Conservation (phyloP, 2,113 vertebrate genomes). For the Ictidomys tridecemlineatus region DNA sequence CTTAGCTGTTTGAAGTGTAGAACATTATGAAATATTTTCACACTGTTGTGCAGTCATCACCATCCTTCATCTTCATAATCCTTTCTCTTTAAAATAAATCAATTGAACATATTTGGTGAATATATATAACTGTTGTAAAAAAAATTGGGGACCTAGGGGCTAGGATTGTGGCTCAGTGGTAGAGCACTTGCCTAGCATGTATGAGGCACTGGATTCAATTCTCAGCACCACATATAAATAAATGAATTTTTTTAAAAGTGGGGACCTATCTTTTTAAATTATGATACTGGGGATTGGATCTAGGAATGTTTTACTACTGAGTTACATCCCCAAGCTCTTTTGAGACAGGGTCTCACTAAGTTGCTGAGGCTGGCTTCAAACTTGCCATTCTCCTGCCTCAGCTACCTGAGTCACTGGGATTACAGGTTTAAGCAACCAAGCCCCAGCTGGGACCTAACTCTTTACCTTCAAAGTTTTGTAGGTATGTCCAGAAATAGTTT, state of each 20-base stretch:
- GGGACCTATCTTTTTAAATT: not conserved
- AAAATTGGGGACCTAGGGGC: not conserved
- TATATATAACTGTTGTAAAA: not conserved
- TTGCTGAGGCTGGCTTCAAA: too few relatives aligned
- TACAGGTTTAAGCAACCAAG: too few relatives aligned
- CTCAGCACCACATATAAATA: too few relatives aligned
- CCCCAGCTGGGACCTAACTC: not conserved
- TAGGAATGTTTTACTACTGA: too few relatives aligned
- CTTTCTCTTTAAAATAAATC: not conserved
- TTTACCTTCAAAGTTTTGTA: not conserved
- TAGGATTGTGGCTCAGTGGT: too few relatives aligned
- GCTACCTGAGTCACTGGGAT: too few relatives aligned
- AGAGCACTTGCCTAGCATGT: too few relatives aligned
- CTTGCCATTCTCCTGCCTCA: too few relatives aligned
- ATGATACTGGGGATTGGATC: too few relatives aligned
- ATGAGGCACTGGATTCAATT: too few relatives aligned
- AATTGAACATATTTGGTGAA: not conserved
- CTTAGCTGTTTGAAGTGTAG: not conserved
- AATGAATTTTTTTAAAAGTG: not conserved
- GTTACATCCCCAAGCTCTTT: too few relatives aligned
- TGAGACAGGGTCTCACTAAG: too few relatives aligned
- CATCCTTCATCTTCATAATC: not conserved
- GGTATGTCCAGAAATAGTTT: not conserved
- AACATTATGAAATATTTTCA: not conserved
- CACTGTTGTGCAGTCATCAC: not conserved